Percentiles rank a stretch among this genome's conserved stretches.
Conservation (phyloP, 1,140 invertebrate species). For the Calliphora vicina region DNA sequence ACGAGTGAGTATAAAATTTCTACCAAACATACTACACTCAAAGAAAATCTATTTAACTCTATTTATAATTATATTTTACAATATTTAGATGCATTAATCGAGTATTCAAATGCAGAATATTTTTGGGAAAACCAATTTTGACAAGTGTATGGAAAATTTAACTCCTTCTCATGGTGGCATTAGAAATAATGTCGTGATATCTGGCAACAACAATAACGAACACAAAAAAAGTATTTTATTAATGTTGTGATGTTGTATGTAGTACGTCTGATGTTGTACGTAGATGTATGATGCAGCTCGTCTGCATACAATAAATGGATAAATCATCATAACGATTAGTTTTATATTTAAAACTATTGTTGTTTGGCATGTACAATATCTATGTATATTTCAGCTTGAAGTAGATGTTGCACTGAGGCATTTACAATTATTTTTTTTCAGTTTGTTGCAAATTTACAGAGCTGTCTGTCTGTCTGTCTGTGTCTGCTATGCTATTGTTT, state of each 20-base stretch:
- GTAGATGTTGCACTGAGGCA: background rate
- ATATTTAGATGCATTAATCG: too few relatives aligned
- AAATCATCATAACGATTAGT: conserved; percentile 8
- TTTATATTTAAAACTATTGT: background rate
- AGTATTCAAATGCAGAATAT: too few relatives aligned
- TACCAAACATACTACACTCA: background rate
- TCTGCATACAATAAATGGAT: conserved; percentile 10
- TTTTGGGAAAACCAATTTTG: background rate
- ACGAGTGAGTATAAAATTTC: background rate
- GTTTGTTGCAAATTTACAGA: too few relatives aligned
- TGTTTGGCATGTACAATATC: background rate
- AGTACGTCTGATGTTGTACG: background rate
- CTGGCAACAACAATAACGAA: background rate
- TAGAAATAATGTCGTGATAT: conserved; percentile 13
- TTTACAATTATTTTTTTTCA: background rate
- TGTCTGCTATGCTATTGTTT: background rate
- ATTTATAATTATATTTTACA: too few relatives aligned
- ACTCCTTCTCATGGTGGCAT: background rate
- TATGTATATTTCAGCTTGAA: too few relatives aligned
- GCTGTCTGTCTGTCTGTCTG: background rate
- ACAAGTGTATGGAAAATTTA: background rate
- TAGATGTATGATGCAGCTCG: background rate
- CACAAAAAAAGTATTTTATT: background rate
- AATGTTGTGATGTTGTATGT: background rate
- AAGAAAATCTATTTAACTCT: background rate